These are phyloP conservation scores for Brenthis ino DNA, from an alignment of 2,888 invertebrate genomes.

Conservation along the genomic window DNA sequence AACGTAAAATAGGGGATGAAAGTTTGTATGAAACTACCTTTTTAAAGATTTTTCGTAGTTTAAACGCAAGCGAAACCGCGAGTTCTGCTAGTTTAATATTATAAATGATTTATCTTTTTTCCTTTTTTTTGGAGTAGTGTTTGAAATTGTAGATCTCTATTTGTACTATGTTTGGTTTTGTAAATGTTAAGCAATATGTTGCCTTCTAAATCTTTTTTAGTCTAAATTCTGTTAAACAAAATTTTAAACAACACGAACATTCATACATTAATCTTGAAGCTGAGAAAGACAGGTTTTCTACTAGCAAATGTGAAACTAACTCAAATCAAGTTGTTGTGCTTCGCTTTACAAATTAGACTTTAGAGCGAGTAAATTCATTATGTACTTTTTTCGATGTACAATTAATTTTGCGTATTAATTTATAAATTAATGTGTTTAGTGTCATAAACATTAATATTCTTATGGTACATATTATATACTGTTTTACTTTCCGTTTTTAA, in stretches of 20 bases:
- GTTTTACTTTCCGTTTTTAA: background rate
- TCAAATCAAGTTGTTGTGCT: constrained; percentile 45
- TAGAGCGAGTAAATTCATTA: constrained; percentile 6
- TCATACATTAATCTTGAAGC: constrained; percentile 21
- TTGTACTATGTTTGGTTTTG: no score
- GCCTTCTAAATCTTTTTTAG: background rate
- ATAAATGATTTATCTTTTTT: no score
- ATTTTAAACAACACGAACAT: constrained; percentile 12
- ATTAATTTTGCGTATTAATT: background rate
- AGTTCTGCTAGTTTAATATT: no score
- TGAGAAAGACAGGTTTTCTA: constrained; percentile 57
- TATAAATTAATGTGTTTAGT: no score
- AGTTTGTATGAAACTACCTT: no score
- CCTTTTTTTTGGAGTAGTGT: no score
- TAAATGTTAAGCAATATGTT: background rate
- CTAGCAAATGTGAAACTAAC: constrained; percentile 61
- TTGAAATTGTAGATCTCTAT: no score
- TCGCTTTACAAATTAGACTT: constrained; percentile 42
- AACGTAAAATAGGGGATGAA: no score
- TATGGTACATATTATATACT: background rate
- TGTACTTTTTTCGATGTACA: background rate
- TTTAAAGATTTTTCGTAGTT: no score
- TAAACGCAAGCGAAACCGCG: no score
- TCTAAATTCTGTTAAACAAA: background rate
- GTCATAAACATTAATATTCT: background rate